Evolutionary conservation across 2,888 invertebrate genomes (phyloP).

Genomic region (Erebia palarica): DNA sequence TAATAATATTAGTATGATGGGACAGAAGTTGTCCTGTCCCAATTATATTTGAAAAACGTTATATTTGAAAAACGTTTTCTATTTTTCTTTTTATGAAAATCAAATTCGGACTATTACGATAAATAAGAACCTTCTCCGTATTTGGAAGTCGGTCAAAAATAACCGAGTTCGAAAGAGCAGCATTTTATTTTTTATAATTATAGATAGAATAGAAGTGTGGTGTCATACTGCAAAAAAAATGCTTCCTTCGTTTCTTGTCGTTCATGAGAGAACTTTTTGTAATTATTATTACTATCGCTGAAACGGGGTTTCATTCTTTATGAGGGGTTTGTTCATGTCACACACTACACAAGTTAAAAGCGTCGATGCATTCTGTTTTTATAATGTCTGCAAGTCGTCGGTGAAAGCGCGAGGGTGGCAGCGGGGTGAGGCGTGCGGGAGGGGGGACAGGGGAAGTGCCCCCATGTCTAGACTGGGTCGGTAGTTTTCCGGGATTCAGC

Average conservation of each 20-base stretch:
- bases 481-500: conserved; percentile 83
- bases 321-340: conserved; percentile 62
- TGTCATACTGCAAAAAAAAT: conserved; percentile 10
- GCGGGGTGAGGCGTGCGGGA: conserved; percentile 47
- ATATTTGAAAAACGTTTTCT: too few relatives aligned
- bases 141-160: too few relatives aligned
- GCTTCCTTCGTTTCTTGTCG: conserved; percentile 1
- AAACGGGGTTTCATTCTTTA: conserved; percentile 38
- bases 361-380: conserved; percentile 71
- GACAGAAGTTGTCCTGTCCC: too few relatives aligned
- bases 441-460: conserved; percentile 71
- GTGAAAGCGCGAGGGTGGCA: conserved; percentile 70
- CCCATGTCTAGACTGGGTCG: conserved; percentile 83
- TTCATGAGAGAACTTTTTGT: conserved; percentile 33
- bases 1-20: too few relatives aligned
- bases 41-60: too few relatives aligned
- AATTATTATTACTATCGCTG: conserved; percentile 25
- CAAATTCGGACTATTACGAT: too few relatives aligned
- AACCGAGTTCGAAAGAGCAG: too few relatives aligned
- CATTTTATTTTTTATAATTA: neutral
- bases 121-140: too few relatives aligned
- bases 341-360: conserved; percentile 69
- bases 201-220: neutral
- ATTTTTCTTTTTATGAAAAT: too few relatives aligned
- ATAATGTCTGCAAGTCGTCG: conserved; percentile 69